A percentile compares a stretch with the other conserved stretches of the same genome.
Evolutionary conservation across 2,888 invertebrate genomes (phyloP).

Genomic region (Sipha maydis): DNA sequence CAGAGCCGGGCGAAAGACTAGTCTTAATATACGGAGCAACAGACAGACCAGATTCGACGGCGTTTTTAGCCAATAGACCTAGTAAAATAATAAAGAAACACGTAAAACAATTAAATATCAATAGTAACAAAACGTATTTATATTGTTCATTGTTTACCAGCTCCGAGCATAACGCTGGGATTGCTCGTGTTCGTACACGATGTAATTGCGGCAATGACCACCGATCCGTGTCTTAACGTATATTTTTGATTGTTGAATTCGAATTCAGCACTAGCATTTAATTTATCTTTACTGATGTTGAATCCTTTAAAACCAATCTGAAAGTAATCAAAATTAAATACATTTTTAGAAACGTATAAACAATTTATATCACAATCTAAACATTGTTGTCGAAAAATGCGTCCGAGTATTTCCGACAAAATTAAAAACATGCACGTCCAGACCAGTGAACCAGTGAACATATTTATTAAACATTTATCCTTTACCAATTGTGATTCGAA

Average conservation of each 20-base stretch:
- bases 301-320: constrained; percentile 94
- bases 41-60: constrained; percentile 87
- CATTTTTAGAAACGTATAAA: too few relatives aligned
- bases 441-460: too few relatives aligned
- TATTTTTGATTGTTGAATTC: constrained; percentile 84
- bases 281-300: constrained; percentile 77
- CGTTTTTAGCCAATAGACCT: constrained; percentile 92
- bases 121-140: too few relatives aligned
- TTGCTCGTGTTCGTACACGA: constrained; percentile 98
- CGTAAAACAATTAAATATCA: background rate
- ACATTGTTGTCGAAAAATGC: too few relatives aligned
- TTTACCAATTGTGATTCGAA: too few relatives aligned
- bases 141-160: constrained; percentile 72
- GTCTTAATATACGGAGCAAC: constrained; percentile 97
- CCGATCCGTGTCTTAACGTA: constrained; percentile 86
- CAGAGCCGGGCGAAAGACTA: constrained; percentile 93
- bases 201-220: constrained; percentile 97
- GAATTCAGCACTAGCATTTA: constrained; percentile 77
- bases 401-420: too few relatives aligned
- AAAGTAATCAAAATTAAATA: constrained; percentile 32
- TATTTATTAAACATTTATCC: too few relatives aligned
- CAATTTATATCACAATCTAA: too few relatives aligned
- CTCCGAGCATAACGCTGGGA: constrained; percentile 97
- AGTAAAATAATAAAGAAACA: background rate
- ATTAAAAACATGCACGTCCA: too few relatives aligned